These are phyloP conservation scores for Neosilurus mollespiculum DNA, from an alignment of 2,797 vertebrate species.

Conservation along the genomic window DNA sequence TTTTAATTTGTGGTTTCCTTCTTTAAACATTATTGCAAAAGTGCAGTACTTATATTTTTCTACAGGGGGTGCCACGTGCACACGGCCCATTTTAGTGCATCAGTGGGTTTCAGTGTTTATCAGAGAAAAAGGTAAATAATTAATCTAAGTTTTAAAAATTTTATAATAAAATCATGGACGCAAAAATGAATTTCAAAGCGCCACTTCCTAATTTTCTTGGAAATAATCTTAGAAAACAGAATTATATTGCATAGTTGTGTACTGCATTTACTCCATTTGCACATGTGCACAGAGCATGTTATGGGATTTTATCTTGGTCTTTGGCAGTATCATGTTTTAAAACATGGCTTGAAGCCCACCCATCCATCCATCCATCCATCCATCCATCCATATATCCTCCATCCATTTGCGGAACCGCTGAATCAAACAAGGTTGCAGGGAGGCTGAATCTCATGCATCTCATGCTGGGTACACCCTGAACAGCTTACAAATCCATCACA, in stretches of 20 bases:
- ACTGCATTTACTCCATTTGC: background rate
- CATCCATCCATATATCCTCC: too few relatives aligned
- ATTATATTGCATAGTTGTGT: background rate
- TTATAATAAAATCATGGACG: background rate
- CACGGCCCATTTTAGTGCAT: background rate
- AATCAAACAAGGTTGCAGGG: too few relatives aligned
- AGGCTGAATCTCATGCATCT: too few relatives aligned
- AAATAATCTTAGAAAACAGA: background rate
- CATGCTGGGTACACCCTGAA: too few relatives aligned
- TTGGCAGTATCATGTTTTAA: too few relatives aligned
- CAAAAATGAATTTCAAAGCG: background rate
- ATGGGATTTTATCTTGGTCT: too few relatives aligned
- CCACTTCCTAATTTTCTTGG: background rate
- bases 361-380: too few relatives aligned
- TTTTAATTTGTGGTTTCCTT: background rate
- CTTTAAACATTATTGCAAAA: background rate
- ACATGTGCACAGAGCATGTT: background rate
- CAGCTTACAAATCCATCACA: too few relatives aligned
- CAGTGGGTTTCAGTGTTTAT: background rate
- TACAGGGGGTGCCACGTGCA: constrained; percentile 24
- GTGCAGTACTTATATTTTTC: constrained; percentile 11
- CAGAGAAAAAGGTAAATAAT: background rate
- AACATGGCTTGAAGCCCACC: too few relatives aligned
- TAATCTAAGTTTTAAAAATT: background rate
- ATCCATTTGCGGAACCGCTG: too few relatives aligned